Evolutionary conservation across 2,113 vertebrate genomes (phyloP).

Genomic region (Chaetodon trifascialis): DNA sequence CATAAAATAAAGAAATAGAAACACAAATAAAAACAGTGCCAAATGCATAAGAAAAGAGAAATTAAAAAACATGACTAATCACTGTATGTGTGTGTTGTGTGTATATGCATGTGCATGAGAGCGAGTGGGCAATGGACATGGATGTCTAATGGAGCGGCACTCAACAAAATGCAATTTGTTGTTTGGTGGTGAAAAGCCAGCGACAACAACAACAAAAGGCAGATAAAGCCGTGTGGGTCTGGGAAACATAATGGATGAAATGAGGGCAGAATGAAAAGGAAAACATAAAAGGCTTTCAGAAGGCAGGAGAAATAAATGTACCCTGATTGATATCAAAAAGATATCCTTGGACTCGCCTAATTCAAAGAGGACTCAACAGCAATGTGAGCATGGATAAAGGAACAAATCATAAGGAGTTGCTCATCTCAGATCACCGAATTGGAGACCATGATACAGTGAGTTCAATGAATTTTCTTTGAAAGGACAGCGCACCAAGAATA

Average conservation of each 20-base stretch:
- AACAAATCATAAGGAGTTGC: constrained; percentile 10
- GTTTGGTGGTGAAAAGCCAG: constrained; percentile 68
- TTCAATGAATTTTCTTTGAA: neutral
- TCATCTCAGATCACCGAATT: constrained; percentile 8
- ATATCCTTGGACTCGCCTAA: constrained; percentile 30
- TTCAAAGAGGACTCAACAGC: constrained; percentile 28
- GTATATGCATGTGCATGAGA: neutral
- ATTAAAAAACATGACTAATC: constrained; percentile 34
- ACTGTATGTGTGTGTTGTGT: neutral
- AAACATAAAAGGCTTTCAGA: constrained; percentile 69
- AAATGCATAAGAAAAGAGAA: constrained; percentile 36
- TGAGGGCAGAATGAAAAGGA: constrained; percentile 69
- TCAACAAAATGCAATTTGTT: constrained; percentile 65
- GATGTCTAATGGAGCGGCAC: constrained; percentile 49
- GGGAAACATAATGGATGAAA: constrained; percentile 67
- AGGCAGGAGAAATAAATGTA: constrained; percentile 52
- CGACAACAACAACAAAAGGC: constrained; percentile 58
- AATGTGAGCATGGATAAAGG: neutral
- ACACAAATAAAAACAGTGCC: constrained; percentile 60
- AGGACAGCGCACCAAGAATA: neutral
- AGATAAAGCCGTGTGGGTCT: constrained; percentile 65
- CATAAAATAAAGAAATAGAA: constrained; percentile 62
- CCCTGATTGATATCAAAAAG: constrained; percentile 64
- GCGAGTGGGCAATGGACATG: neutral
- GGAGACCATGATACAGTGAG: neutral